Conservation (phyloP, 2,888 invertebrate genomes). For the Ophioninae sp. region DNA sequence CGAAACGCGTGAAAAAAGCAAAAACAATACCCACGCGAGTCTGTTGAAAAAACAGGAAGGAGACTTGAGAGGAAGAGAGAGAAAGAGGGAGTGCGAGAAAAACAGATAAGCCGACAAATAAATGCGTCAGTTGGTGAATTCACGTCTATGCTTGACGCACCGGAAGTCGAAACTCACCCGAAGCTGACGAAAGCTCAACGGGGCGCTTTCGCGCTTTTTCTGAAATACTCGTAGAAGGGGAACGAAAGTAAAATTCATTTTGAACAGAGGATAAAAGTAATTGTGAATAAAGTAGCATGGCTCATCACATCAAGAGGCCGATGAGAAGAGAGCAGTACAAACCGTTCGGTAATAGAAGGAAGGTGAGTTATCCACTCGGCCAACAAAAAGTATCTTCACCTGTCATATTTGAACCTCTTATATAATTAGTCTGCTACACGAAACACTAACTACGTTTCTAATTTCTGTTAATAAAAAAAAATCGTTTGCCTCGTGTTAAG, state of each 20-base stretch:
- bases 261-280: constrained; percentile 24
- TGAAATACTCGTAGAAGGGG: neutral
- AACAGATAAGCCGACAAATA: constrained; percentile 60
- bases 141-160: constrained; percentile 66
- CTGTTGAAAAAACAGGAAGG: neutral
- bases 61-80: neutral
- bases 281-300: constrained; percentile 69
- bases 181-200: constrained; percentile 73
- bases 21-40: neutral
- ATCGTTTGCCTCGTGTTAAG: neutral
- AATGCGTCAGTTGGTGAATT: constrained; percentile 71
- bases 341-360: constrained; percentile 77
- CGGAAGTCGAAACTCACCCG: constrained; percentile 71
- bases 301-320: constrained; percentile 76
- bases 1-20: neutral
- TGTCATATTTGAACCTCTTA: neutral
- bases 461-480: neutral
- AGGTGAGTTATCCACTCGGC: constrained; percentile 71
- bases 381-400: neutral
- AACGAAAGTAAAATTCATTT: neutral
- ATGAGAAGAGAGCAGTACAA: constrained; percentile 77
- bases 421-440: neutral
- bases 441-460: neutral
- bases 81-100: neutral
- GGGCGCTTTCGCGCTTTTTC: constrained; percentile 50